These are phyloP conservation scores for Phaethon lepturus DNA, from an alignment of 2,113 vertebrate genomes.

Conservation along the genomic window DNA sequence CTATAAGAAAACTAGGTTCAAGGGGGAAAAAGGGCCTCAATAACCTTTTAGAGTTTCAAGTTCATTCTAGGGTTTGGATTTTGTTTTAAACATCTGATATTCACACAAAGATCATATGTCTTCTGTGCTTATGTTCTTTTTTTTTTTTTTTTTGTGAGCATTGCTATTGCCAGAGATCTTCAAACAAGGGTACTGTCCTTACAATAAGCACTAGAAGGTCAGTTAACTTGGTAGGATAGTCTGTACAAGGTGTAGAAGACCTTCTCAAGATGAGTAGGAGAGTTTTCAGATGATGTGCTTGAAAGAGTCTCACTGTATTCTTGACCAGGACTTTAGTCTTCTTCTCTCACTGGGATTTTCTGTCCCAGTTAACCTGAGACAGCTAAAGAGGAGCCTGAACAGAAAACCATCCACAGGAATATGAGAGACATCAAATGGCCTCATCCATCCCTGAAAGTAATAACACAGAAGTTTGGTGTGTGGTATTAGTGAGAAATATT, in stretches of 20 bases:
- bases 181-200: background rate
- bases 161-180: background rate
- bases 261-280: background rate
- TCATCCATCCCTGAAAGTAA: background rate
- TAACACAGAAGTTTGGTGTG: background rate
- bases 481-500: background rate
- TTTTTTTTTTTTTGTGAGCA: background rate
- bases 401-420: background rate
- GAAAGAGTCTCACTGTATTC: background rate
- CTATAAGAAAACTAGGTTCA: background rate
- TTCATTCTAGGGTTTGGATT: background rate
- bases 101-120: background rate
- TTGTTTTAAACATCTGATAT: background rate
- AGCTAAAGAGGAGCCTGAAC: background rate
- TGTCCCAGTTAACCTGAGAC: background rate
- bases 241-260: background rate
- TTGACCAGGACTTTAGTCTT: background rate
- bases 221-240: background rate
- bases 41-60: background rate
- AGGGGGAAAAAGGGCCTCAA: background rate
- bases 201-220: background rate
- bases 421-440: background rate
- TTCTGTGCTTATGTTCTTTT: background rate
- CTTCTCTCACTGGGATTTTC: background rate
- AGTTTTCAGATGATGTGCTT: background rate